Conservation (phyloP, 2,113 vertebrate species). For the Eulemur rufifrons region DNA sequence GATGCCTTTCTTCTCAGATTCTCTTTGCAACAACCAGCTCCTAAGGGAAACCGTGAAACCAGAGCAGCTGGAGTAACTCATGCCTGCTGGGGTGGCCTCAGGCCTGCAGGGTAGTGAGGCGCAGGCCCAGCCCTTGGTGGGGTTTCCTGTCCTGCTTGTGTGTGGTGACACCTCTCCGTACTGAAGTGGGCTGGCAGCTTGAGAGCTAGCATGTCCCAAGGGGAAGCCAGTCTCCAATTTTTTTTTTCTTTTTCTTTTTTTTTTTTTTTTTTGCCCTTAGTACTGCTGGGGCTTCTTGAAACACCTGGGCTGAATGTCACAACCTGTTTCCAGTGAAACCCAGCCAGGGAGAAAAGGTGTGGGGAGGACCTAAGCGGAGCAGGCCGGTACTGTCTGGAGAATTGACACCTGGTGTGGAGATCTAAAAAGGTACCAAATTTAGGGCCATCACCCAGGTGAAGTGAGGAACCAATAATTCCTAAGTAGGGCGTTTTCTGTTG, state of each 20-base stretch:
- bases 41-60: not conserved
- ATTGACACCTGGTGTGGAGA: not conserved
- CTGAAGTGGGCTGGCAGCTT: conserved; percentile 16
- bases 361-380: not conserved
- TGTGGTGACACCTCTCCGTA: not conserved
- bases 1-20: not conserved
- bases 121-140: not conserved
- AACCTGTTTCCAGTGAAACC: conserved; percentile 20
- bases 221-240: not conserved
- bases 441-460: not conserved
- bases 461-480: not conserved
- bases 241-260: not conserved
- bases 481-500: not conserved
- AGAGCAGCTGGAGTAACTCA: not conserved
- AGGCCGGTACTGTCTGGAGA: not conserved
- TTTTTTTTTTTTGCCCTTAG: not conserved
- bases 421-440: not conserved
- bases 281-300: conserved; percentile 19
- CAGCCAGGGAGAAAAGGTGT: not conserved
- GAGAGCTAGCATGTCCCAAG: conserved; percentile 14
- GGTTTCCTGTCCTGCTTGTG: not conserved
- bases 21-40: not conserved
- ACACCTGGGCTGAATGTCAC: conserved; percentile 53
- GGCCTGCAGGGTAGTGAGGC: not conserved
- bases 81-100: conserved; percentile 14